A percentile compares a stretch with the other conserved stretches of the same genome.
Evolutionary conservation across 1,140 invertebrate species (phyloP).

Genomic region (Neuroterus valhalla): DNA sequence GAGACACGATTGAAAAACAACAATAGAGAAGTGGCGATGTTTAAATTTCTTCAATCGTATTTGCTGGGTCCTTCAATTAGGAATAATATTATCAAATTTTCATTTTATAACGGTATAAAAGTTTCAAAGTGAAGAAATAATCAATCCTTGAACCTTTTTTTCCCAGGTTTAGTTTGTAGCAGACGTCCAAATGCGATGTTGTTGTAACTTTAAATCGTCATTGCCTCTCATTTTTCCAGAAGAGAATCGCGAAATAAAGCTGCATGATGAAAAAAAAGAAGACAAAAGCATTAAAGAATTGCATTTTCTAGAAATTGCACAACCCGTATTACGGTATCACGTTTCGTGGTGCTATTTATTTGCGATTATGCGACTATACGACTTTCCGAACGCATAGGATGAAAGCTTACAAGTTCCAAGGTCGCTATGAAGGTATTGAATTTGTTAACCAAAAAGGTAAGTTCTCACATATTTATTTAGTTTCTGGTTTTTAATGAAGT

Average conservation of each 20-base stretch:
- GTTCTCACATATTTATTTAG: not conserved
- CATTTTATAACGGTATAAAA: too few species aligned
- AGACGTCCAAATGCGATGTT: not conserved
- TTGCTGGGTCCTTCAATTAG: too few species aligned
- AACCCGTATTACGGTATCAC: constrained; percentile 24
- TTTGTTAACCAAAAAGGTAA: constrained; percentile 1
- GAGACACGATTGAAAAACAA: too few species aligned
- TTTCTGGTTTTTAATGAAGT: too few species aligned
- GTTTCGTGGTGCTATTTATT: constrained; percentile 21
- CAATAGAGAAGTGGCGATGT: too few species aligned
- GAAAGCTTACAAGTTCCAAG: constrained; percentile 3
- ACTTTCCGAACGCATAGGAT: constrained; percentile 2
- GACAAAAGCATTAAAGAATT: constrained; percentile 3
- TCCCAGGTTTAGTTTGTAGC: too few species aligned
- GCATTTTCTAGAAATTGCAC: constrained; percentile 9
- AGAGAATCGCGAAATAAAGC: not conserved
- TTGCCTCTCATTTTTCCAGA: not conserved
- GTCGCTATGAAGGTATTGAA: constrained; percentile 4
- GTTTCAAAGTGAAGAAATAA: too few species aligned
- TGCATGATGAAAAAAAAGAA: not conserved
- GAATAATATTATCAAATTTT: too few species aligned
- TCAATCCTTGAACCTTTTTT: too few species aligned
- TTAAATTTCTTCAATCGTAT: too few species aligned
- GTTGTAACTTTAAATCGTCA: not conserved
- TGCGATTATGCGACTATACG: constrained; percentile 8